Conservation (phyloP, 2,797 vertebrate genomes). For the Muscicapa comitata region DNA sequence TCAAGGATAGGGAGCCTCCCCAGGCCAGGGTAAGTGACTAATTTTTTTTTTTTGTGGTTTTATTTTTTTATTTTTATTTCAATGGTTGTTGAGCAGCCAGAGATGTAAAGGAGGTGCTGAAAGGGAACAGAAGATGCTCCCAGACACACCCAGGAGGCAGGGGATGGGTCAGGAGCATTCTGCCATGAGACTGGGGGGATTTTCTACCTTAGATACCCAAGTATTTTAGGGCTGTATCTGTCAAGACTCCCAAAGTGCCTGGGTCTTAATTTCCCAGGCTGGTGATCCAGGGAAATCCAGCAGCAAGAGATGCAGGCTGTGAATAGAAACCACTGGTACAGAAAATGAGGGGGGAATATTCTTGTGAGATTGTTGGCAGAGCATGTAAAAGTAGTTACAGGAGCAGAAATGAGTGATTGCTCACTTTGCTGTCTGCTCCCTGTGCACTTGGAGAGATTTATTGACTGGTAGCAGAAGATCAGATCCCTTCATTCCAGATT, state of each 20-base stretch:
- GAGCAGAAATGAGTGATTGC: slow-evolving; percentile 11
- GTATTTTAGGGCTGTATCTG: not conserved
- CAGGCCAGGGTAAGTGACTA: not conserved
- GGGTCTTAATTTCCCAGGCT: not conserved
- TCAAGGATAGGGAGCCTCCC: not conserved
- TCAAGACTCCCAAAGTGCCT: not conserved
- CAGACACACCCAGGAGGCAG: not conserved
- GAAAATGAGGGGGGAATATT: not conserved
- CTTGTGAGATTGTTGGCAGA: not conserved
- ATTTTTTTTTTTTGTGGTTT: not conserved
- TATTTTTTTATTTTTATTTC: not conserved
- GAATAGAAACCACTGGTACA: not conserved
- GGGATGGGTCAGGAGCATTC: not conserved
- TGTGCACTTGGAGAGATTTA: slow-evolving; percentile 24
- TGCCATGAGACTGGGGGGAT: not conserved
- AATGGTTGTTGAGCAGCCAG: not conserved
- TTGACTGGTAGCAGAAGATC: slow-evolving; percentile 20
- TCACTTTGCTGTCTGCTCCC: slow-evolving; percentile 18
- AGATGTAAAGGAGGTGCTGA: not conserved
- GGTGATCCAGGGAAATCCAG: not conserved
- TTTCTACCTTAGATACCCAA: not conserved
- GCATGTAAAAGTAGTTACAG: not conserved
- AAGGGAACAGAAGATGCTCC: not conserved
- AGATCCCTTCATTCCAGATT: not conserved
- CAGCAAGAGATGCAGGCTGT: not conserved